Percentiles rank a stretch among this genome's conserved stretches.
Evolutionary conservation across 2,888 invertebrate genomes (phyloP).

Genomic region (Tachina fera): DNA sequence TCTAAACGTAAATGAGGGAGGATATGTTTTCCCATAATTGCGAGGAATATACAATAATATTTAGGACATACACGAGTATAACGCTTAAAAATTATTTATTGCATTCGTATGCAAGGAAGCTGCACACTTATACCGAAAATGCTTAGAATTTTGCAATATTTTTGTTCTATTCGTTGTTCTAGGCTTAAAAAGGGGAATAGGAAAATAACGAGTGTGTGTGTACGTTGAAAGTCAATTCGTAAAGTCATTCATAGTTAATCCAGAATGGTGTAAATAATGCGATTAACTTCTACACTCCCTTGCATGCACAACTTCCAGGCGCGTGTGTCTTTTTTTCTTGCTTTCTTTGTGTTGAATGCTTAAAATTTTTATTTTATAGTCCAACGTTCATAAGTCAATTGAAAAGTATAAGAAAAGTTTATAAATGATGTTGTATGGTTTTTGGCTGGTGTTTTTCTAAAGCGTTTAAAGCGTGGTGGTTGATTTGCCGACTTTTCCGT

Average conservation of each 20-base stretch:
- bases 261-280: conserved; percentile 83
- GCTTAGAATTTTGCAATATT: conserved; percentile 18
- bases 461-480: conserved; percentile 36
- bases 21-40: conserved; percentile 61
- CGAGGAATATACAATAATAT: conserved; percentile 44
- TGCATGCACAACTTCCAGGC: conserved; percentile 56
- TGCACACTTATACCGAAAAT: conserved; percentile 1
- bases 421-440: conserved; percentile 43
- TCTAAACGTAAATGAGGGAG: conserved; percentile 31
- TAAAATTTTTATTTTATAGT: conserved; percentile 29
- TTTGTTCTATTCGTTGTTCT: neutral
- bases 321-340: conserved; percentile 43
- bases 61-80: conserved; percentile 37
- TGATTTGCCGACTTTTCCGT: neutral
- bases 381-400: conserved; percentile 43
- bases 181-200: neutral
- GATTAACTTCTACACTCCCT: conserved; percentile 78
- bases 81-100: conserved; percentile 42
- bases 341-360: conserved; percentile 5
- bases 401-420: conserved; percentile 17
- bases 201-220: conserved; percentile 26
- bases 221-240: conserved; percentile 41
- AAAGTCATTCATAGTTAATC: conserved; percentile 82
- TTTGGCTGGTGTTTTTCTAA: conserved; percentile 34
- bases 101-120: neutral